Percentiles rank a stretch among this genome's conserved stretches.
Conservation (phyloP, 2,888 invertebrate species). For the Synergus gifuensis region DNA sequence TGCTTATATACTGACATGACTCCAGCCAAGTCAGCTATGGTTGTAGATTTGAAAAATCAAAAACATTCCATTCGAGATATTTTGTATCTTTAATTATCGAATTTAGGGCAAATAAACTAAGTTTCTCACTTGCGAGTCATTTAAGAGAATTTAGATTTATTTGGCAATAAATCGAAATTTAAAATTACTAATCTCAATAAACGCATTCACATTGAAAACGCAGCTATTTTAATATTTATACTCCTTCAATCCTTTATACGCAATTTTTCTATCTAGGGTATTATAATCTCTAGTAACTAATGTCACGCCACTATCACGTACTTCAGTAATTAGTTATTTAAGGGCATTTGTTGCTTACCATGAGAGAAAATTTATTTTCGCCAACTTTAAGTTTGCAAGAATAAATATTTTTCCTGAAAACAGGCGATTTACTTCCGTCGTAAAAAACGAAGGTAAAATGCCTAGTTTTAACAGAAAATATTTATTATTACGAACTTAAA, state of each 20-base stretch:
- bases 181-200: slow-evolving; percentile 7
- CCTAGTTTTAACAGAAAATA: too few species aligned
- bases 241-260: neutral
- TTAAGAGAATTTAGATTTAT: slow-evolving; percentile 10
- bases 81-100: slow-evolving; percentile 4
- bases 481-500: too few species aligned
- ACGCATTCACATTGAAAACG: neutral
- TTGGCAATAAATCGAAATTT: neutral
- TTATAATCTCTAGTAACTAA: slow-evolving; percentile 1
- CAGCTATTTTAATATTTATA: neutral
- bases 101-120: slow-evolving; percentile 21
- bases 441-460: too few species aligned
- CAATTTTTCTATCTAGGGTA: slow-evolving; percentile 5
- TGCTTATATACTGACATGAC: slow-evolving; percentile 17
- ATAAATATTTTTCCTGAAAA: too few species aligned
- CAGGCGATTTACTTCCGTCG: too few species aligned
- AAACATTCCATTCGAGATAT: neutral
- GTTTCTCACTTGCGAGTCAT: neutral
- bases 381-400: too few species aligned
- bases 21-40: neutral
- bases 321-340: neutral
- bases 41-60: slow-evolving; percentile 2
- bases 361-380: too few species aligned
- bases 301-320: slow-evolving; percentile 13
- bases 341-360: too few species aligned